Conservation (phyloP, 2,113 vertebrate genomes). For the Neopipo cinnamomea region DNA sequence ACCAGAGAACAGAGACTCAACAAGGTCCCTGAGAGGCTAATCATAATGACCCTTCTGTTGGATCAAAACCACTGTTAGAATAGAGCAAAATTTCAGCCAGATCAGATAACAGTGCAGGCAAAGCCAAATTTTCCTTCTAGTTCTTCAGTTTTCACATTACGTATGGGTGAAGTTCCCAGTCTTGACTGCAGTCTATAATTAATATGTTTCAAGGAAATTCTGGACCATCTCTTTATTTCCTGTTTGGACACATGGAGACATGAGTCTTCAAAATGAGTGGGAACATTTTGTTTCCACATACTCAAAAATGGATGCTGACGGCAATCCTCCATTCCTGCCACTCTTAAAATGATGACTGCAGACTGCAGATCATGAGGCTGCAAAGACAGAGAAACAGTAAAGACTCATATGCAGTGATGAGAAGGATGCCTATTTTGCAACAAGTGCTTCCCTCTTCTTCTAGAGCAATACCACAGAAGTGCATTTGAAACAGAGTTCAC, state of each 20-base stretch:
- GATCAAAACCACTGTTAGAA: not conserved
- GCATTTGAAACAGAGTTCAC: not conserved
- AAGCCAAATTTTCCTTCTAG: not conserved
- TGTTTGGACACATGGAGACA: not conserved
- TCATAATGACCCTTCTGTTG: not conserved
- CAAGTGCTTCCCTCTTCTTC: not conserved
- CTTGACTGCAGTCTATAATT: not conserved
- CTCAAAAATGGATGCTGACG: not conserved
- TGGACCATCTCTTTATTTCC: not conserved
- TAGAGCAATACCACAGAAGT: not conserved
- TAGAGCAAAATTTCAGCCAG: not conserved
- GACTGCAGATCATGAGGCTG: not conserved
- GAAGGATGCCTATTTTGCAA: not conserved
- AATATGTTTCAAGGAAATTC: not conserved
- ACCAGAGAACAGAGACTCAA: not conserved
- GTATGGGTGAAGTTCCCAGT: not conserved
- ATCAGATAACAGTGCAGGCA: not conserved
- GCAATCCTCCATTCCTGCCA: not conserved
- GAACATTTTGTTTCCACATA: not conserved
- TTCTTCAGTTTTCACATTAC: not conserved
- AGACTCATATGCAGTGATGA: not conserved
- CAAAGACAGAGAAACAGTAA: not conserved
- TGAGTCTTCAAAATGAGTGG: not conserved
- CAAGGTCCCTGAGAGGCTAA: not conserved
- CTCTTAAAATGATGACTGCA: rapidly evolving